Evolutionary conservation across 2,113 vertebrate genomes (phyloP).

Genomic region (Eulemur rufifrons): DNA sequence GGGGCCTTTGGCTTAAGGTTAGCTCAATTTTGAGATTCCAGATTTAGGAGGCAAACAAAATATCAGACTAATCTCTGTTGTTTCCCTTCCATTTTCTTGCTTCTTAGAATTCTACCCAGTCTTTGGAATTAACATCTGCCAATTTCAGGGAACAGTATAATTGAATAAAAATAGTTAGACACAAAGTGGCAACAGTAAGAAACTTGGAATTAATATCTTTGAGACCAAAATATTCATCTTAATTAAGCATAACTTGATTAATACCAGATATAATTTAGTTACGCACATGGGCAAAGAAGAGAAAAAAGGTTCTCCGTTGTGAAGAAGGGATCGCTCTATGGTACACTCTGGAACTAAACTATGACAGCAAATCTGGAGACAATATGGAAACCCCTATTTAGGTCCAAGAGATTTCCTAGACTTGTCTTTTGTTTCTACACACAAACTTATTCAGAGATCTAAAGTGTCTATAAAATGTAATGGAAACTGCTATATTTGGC

Average conservation of each 20-base stretch:
- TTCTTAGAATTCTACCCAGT: not conserved
- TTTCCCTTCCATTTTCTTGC: not conserved
- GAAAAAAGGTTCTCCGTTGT: not conserved
- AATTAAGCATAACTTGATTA: constrained; percentile 25
- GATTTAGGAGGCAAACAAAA: constrained; percentile 44
- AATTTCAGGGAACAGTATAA: not conserved
- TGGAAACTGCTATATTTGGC: not conserved
- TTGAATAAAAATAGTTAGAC: constrained; percentile 29
- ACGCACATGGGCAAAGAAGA: not conserved
- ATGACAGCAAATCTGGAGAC: not conserved
- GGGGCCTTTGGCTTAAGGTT: not conserved
- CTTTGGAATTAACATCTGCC: not conserved
- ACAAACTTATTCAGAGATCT: not conserved
- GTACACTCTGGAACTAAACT: not conserved
- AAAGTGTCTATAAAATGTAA: not conserved
- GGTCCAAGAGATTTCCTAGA: not conserved
- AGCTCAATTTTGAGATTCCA: constrained; percentile 30
- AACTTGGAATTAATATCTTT: constrained; percentile 20
- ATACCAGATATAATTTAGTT: not conserved
- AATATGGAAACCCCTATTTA: not conserved
- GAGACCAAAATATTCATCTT: constrained; percentile 6
- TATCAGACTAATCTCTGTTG: not conserved
- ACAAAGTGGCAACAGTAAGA: not conserved
- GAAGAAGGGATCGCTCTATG: not conserved
- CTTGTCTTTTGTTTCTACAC: constrained; percentile 8